Evolutionary conservation across 2,113 vertebrate species (phyloP), one percentile per base, ranked within the genome.

Genomic region (Marcusenius ussheri): DNA sequence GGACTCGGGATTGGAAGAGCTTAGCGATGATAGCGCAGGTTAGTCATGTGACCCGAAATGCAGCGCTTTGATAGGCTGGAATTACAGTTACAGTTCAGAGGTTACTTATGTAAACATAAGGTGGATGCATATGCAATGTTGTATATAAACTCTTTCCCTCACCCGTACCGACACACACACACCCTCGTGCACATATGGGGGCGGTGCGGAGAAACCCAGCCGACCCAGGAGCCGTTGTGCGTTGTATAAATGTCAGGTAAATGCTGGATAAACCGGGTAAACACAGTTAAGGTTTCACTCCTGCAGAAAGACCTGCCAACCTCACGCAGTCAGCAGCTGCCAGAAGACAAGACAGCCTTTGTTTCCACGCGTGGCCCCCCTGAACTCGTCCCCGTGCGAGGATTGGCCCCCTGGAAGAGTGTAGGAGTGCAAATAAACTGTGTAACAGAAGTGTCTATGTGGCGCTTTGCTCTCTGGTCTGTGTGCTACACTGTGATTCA

Each of bases 251-350:
- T 91, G 90, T 86, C 90, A 92, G 92, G 90, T 90, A 91, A 93
- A 91, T 87, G 49, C 42, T 74, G 90, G 89, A 92, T 93, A 88
- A 93, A 94, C 87, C 92, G 90, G 47, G 88, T 92, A 93, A 95
- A 94, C 92, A 92, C 10, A 24, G 91, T 91, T 93, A 85, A 89
- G 90, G 91, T 93, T 92, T 94, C 91, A 91, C 51, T 89, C 90
- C 89, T 92, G 70, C 19, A 88, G 85, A 93, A 92, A 92, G 39
- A 87, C 62, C 88, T 84, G 84, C 84, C 88, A 77, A 80, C 89
- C 89, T 90, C 49, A 92, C 89, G 74, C 74, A 66, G 77, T 5
- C 91, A 17, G 84, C 87, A 50, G 88, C 90, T 90, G 88, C 91
- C 89, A 91, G 90, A 93, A 88, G 92, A 91, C 91, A 88, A 58